phyloP scores from a whole-genome alignment of 2,888 invertebrate species.

The Zeuzera pyrina region DNA sequence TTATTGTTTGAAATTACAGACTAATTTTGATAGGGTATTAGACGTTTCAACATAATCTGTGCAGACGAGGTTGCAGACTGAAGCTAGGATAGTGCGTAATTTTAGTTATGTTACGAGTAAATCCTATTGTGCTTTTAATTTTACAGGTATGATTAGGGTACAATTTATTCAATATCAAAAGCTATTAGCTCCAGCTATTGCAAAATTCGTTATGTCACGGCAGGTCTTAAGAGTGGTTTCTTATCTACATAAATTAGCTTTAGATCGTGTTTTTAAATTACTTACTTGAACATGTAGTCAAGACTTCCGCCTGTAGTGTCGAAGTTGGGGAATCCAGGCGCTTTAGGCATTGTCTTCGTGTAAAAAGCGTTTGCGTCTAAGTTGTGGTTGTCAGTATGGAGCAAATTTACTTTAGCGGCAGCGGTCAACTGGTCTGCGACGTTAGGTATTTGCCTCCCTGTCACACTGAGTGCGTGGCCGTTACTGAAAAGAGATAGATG shows the following conservation, averaged over 20 bases:
- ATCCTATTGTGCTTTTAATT: too few species aligned
- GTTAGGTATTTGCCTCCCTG: constrained; percentile 25
- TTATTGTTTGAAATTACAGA: too few species aligned
- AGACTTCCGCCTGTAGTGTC: constrained; percentile 38
- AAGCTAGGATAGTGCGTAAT: too few species aligned
- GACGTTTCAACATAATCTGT: too few species aligned
- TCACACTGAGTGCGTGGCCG: constrained; percentile 31
- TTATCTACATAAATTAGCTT: too few species aligned
- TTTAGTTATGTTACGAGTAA: too few species aligned
- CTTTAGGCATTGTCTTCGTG: constrained; percentile 32
- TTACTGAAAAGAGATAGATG: constrained; percentile 19
- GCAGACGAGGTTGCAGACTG: too few species aligned
- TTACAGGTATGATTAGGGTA: too few species aligned
- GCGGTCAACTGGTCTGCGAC: constrained; percentile 31
- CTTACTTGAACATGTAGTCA: constrained; percentile 43
- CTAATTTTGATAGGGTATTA: too few species aligned
- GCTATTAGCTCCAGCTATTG: background rate
- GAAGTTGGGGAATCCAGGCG: constrained; percentile 33
- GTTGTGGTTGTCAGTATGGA: constrained; percentile 29
- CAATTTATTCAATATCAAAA: too few species aligned
- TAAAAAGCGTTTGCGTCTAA: constrained; percentile 38
- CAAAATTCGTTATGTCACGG: too few species aligned
- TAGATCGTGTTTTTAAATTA: constrained; percentile 9
- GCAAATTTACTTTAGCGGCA: constrained; percentile 26
- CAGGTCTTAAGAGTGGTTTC: too few species aligned